Evolutionary conservation across 64 coral and sea anemone genomes (phyloP), one percentile per base, ranked within the genome.

Genomic region (Hydrozoanthus tunicans): DNA sequence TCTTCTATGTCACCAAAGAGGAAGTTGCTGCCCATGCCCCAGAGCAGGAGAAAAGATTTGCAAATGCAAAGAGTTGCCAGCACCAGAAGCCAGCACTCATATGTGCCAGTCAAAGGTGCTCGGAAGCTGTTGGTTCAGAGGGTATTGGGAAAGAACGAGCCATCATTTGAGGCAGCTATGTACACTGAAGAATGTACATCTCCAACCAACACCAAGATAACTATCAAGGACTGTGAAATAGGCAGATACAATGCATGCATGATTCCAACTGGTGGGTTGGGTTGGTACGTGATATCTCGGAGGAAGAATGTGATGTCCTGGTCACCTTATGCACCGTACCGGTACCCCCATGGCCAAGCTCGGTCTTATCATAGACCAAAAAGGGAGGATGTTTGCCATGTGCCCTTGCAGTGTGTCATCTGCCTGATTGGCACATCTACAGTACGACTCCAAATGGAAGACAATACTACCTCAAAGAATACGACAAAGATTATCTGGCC

Each of bases 71-170:
- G 74, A 77, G 27, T 77, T 77, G 74, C 74, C 74, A 25, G 74
- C 74, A 77, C 74, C 74, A 77, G 74, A 77, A 77, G 74, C 74
- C 74, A 77, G 13, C 74, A 77, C 74, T 77, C 74, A 12, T 77
- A 77, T 77, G 74, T 77, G 74, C 74, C 74, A 23, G 74, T 77
- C 13, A 77, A 77, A 77, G 74, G 74, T 12, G 74, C 13, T n/a
- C 4, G 74, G 74, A 77, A 77, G 27, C 27, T 77, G 74, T 77
- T 77, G 74, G 74, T 77, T 25, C 74, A 77, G 74, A 12, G 74
- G 5, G 74, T 77, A 25, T 77, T 25, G 27, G 74, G 74, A 77
- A 77, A 77, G 13, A 25, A 77, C 27, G 74, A 25, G 27, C 4
- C 20, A 20, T 20, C 20, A 20, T 20, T 20, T 20, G 20, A 20